These are phyloP conservation scores for Mormoops blainvillei DNA, from an alignment of 2,113 vertebrate species.

Conservation along the genomic window DNA sequence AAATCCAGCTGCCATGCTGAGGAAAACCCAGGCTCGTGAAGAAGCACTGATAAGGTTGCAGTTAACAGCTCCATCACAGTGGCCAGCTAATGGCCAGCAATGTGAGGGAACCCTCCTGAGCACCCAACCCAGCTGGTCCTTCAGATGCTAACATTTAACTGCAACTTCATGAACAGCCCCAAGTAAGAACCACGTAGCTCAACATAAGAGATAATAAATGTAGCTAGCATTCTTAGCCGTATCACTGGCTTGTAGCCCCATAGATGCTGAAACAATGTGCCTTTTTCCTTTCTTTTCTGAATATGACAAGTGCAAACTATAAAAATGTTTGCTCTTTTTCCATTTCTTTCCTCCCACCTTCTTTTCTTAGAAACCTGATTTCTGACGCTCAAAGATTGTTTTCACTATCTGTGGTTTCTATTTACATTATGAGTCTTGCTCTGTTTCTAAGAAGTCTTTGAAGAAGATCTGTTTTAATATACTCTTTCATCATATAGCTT, in stretches of 20 bases:
- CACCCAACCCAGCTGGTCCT: neutral
- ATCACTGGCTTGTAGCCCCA: neutral
- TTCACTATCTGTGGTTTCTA: neutral
- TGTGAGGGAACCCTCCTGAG: neutral
- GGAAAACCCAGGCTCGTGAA: neutral
- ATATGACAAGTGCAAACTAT: neutral
- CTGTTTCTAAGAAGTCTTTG: neutral
- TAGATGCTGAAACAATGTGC: neutral
- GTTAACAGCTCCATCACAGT: neutral
- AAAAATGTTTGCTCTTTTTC: constrained; percentile 3
- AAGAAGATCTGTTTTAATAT: neutral
- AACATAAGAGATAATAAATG: neutral
- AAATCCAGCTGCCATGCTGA: neutral
- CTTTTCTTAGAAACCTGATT: constrained; percentile 27
- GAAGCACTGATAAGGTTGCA: neutral
- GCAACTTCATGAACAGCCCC: neutral
- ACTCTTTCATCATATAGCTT: neutral
- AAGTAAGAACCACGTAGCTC: neutral
- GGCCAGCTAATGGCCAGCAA: neutral
- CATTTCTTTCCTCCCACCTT: neutral
- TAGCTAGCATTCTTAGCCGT: neutral
- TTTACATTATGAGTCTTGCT: neutral
- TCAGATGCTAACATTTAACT: neutral
- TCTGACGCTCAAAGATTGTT: neutral
- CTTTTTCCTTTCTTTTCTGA: constrained; percentile 22